Base-by-base conservation (phyloP, 2,113 vertebrate species). In the Myotis davidii region DNA sequence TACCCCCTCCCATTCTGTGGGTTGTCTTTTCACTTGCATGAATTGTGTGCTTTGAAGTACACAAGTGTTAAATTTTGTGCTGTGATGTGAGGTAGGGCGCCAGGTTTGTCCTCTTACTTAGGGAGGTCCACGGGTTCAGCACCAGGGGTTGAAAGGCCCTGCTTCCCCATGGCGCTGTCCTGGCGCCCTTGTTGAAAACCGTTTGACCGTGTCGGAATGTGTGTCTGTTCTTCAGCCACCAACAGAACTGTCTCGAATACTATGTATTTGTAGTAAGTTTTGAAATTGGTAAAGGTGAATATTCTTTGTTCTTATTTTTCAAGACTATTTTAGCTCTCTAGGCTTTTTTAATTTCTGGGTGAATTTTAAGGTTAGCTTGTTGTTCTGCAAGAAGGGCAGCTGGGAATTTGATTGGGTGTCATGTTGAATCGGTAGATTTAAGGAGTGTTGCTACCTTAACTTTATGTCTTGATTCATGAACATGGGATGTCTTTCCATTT, bases 241-340 rank as follows among this genome's bases (percentile, higher is more conserved):
- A 23, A 42, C 20, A 69, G n/a, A 42, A 8, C 52, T 11, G 27
- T 90, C 29, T 48, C 34, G 14, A 45, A 29, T 59, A 9, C 29
- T 27, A 29, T 48, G 14, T 39, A n/a, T 69, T 70, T 88, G 29
- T 45, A 29, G 45, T 89, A 67, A 88, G 48, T 74, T 65, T 83
- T 82, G 20, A 94, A 52, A 50, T 72, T 59, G 74, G 65, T 29
- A 79, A 85, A 21, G 61, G n/a, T 21, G 64, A 52, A 34, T 29
- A 23, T 29, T 90, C n/a, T 59, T 69, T 9, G 6, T 29, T 70
- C 18, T 59, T 78, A 11, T 78, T 70, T 78, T 86, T 29, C 25
- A 37, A 64, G 52, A 73, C 81, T 32, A 32, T 73, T 85, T 67
- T 78, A 64, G 61, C 23, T 94, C 23, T 84, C 48, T 83, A 37